Evolutionary conservation across 2,113 vertebrate genomes (phyloP), one percentile per base, ranked within the genome.

Genomic region (Charadrius vociferus): DNA sequence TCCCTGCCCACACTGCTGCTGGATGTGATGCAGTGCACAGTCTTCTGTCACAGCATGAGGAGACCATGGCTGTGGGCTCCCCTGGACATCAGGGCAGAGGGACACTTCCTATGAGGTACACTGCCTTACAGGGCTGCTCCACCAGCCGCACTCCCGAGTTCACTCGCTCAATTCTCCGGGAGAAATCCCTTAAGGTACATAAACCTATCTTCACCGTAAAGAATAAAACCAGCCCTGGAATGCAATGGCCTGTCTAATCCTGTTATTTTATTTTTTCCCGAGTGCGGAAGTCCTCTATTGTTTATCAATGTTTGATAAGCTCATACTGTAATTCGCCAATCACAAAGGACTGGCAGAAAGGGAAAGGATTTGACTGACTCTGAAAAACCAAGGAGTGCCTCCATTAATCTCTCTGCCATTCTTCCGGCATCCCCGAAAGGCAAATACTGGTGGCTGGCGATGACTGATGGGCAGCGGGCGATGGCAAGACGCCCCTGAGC

Each of bases 281-380:
- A 82, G 85, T 53, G 63, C 62, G 26, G 97, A 96, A 93, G 84
- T 81, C 67, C 80, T 86, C 83, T 53, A 45, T 74, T 86, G 89
- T 90, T 93, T 94, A 95, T 85, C 96, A 78, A 7, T 45, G 73
- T 92, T 92, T 96, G 96, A 97, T 97, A 97, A 96, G 75, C 79
- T 93, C 87, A 30, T 4, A 9, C 88, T 85, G 82, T 68, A 63
- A 87, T 86, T 89, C 73, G 88, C 85, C 82, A 86, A 56, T 53
- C 93, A 83, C 92, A 88, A 87, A 56, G 86, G 86, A 30, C 71
- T 88, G 94, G 70, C 70, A 87, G 81, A 88, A 84, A 97, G 65
- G 93, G 92, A 87, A 92, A 92, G 86, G 90, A 95, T 75, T 89
- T 97, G 81, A 74, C 66, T 58, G 90, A 43, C 49, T 73, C 81